Conservation (phyloP, 2,797 vertebrate species). For the Epinephelus malabaricus region DNA sequence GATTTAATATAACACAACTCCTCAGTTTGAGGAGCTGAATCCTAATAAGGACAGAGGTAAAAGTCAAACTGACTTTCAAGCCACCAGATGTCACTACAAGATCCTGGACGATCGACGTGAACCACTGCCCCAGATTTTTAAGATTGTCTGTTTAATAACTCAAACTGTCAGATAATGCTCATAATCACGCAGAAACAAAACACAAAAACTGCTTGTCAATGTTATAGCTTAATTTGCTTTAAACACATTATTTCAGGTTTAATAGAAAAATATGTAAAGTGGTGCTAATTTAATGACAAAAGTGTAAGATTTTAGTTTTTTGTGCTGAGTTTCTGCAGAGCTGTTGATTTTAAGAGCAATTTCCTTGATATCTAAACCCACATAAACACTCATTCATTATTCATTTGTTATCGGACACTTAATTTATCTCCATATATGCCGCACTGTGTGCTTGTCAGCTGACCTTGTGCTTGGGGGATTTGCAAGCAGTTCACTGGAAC, state of each 20-base stretch:
- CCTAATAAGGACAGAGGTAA: not conserved
- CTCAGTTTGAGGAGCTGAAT: constrained; percentile 2
- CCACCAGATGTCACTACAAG: constrained; percentile 74
- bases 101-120: constrained; percentile 3
- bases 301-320: not conserved
- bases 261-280: not conserved
- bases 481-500: not conserved
- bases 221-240: not conserved
- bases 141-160: not conserved
- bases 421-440: not conserved
- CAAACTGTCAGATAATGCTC: not conserved
- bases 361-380: constrained; percentile 11
- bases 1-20: not conserved
- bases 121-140: constrained; percentile 6
- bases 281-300: not conserved
- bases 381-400: constrained; percentile 3
- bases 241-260: not conserved
- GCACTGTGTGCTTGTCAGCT: not conserved
- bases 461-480: not conserved
- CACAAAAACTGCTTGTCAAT: not conserved
- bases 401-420: not conserved
- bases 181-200: not conserved
- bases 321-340: not conserved
- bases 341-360: constrained; percentile 4
- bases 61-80: constrained; percentile 13